A percentile compares a stretch with the other conserved stretches of the same genome.
Evolutionary conservation across 1,140 invertebrate genomes (phyloP).

Genomic region (Papilio dardanus): DNA sequence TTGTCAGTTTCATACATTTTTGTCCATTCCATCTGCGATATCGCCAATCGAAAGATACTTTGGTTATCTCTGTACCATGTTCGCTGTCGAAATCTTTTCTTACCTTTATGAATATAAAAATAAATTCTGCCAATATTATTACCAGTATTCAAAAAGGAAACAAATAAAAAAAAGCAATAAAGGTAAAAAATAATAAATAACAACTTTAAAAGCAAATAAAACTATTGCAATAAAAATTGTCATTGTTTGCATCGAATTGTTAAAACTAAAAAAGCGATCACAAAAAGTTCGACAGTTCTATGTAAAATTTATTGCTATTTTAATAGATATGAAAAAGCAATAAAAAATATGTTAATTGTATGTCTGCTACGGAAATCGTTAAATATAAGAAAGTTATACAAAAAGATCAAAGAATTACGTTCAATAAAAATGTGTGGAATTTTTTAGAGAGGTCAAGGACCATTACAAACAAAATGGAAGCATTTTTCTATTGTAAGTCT

Average conservation of each 20-base stretch:
- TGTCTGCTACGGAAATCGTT: slow-evolving; percentile 9
- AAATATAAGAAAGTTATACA: background rate
- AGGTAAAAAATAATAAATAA: background rate
- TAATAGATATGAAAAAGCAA: background rate
- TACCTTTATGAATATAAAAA: background rate
- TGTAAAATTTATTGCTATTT: slow-evolving; percentile 1
- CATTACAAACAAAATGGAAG: background rate
- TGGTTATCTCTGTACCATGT: too few species aligned
- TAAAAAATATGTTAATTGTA: slow-evolving; percentile 21
- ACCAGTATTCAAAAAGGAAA: background rate
- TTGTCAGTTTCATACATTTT: too few species aligned
- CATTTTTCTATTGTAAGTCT: background rate
- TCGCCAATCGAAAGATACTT: too few species aligned
- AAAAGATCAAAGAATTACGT: slow-evolving; percentile 1
- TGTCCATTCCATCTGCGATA: too few species aligned
- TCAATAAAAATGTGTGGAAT: background rate
- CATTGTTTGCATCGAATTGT: background rate
- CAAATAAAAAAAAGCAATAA: background rate
- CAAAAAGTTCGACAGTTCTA: background rate
- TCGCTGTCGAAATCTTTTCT: too few species aligned
- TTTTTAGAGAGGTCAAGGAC: background rate
- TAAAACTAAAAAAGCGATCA: background rate
- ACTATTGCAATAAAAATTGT: slow-evolving; percentile 18
- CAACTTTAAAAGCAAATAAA: background rate
- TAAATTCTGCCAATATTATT: background rate